Base-by-base conservation (phyloP, 2,888 invertebrate species). In the Diaphora mendica region DNA sequence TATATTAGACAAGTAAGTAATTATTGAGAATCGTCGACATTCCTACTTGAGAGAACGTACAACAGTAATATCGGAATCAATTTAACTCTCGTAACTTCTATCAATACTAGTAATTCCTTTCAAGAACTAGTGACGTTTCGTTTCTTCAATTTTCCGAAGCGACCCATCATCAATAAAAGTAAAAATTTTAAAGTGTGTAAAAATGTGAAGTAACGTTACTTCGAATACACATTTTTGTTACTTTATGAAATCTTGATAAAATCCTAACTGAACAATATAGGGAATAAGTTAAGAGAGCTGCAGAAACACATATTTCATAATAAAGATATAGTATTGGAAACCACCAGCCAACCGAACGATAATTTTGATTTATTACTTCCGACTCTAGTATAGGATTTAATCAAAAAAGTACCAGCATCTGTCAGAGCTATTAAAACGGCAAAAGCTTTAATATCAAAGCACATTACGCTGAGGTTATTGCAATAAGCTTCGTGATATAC, bases 361-460 rank as follows among this genome's bases (percentile, higher is more conserved):
- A 88, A 87, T 84, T 79, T 81, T 84, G 79, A 85, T 80, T 87
- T 89, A 89, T 87, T 81, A 85, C 85, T 82, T 88, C 85, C 80
- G 84, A 80, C 80, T 82, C 85, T 86, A 86, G 85, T 83, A 86
- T 88, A 89, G 89, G 89, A 87, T 90, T 90, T 90, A 91, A 91
- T 91, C 89, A 90, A 91, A 91, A 89, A 91, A 87, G 86, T 82
- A 86, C 85, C 85, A 84, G 86, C 91, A 90, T 90, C 91, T 91
- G 91, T 88, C 85, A 81, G 84, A 76, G 89, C 88, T 88, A 91
- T 91, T 91, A 91, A 91, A 91, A 90, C 84, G 85, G 84, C 83
- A 79, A 87, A 85, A 88, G 90, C 86, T 91, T 91, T 91, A 91
- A 91, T 91, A 91, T 91, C 88, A 88, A 89, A 89, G 88, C 90